These are phyloP conservation scores for Ganaspis sp. DNA, from an alignment of 1,140 invertebrate species.

Conservation along the genomic window DNA sequence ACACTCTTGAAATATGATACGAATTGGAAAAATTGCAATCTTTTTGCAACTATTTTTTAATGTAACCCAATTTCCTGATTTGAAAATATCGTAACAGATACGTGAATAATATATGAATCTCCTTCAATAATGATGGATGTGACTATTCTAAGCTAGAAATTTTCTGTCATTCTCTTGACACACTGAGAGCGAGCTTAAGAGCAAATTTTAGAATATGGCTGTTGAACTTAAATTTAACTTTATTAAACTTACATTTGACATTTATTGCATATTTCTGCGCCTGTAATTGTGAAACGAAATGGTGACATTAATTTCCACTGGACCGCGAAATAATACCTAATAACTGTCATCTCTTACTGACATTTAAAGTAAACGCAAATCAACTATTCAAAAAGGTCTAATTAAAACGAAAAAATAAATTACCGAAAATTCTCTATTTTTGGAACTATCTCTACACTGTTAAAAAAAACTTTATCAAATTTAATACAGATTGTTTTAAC, in stretches of 20 bases:
- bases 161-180: neutral
- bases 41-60: too few species aligned
- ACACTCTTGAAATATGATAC: too few species aligned
- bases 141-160: neutral
- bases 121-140: too few species aligned
- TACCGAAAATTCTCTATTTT: too few species aligned
- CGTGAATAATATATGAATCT: too few species aligned
- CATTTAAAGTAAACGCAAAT: neutral
- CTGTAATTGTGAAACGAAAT: neutral
- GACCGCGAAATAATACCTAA: neutral
- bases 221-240: neutral
- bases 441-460: too few species aligned
- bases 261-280: neutral
- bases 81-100: too few species aligned
- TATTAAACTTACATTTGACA: constrained; percentile 6
- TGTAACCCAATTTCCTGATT: too few species aligned
- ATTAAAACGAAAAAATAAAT: too few species aligned
- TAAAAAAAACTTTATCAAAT: too few species aligned
- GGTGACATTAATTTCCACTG: neutral
- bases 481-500: too few species aligned
- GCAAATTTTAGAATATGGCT: neutral
- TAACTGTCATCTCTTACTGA: neutral
- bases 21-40: too few species aligned
- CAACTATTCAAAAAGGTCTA: neutral
- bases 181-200: neutral